Base-by-base conservation (phyloP, 2,797 vertebrate species). In the Perodicticus potto region DNA sequence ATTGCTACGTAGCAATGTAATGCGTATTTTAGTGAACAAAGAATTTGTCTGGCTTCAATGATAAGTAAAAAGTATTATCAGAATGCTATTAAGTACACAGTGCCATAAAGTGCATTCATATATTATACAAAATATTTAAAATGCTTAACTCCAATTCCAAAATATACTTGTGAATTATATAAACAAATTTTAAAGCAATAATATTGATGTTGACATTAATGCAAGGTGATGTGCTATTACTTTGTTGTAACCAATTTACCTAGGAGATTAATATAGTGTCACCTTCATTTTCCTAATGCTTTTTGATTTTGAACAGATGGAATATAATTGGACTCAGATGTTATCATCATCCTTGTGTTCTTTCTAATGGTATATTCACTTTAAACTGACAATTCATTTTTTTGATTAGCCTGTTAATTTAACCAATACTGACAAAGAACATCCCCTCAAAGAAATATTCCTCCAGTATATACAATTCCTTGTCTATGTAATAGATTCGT, bases 291-390 rank as follows among this genome's bases (percentile, higher is more conserved):
- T 81, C 76, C 61, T 86, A 88, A 92, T 74, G 74, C 12, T 19
- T 90, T 95, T 72, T 90, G 27, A 95, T 95, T 93, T 57, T 11
- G 2, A 90, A 45, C 53, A 90, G 43, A 89, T 2, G 14, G 43
- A 57, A 32, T 83, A 40, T 45, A 82, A 94, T 86, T 63, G 70
- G 29, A 87, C 9, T 40, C 67, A 27, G 27, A 45, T 63, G 12
- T 19, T 78, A 45, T 63, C 23, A 25, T 34, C 72, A 3, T 25
- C 40, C 13, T 88, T 93, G 7, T 32, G 37, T 65, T 86, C 73
- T 85, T 89, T 89, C n/a, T 67, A 82, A 76, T 77, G 23, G 13
- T 37, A 65, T 25, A 57, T 32, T 86, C 49, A 27, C 65, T 95
- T 82, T 83, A 82, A 90, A 77, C 25, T 27, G 29, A 86, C 53